A percentile compares a stretch with the other conserved stretches of the same genome.
Conservation (phyloP, 1,140 invertebrate genomes). For the Drosophila teissieri region DNA sequence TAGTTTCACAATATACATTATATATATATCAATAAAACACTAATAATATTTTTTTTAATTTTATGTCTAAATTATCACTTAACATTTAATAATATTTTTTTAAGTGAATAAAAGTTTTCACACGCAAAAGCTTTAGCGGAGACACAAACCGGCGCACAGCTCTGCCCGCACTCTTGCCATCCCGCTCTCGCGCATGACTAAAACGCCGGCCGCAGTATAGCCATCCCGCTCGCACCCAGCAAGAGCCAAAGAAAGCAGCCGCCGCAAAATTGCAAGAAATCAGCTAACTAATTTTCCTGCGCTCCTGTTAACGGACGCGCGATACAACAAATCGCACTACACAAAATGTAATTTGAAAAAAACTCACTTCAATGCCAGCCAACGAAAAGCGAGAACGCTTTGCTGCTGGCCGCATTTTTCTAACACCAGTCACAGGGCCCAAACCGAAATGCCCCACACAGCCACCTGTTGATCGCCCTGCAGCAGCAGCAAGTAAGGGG, state of each 20-base stretch:
- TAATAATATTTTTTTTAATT: too few relatives aligned
- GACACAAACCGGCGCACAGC: conserved; percentile 14
- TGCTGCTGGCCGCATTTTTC: conserved; percentile 58
- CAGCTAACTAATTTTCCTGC: conserved; percentile 45
- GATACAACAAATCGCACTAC: conserved; percentile 80
- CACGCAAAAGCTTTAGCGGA: conserved; percentile 12
- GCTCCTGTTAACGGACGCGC: conserved; percentile 75
- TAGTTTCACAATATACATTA: too few relatives aligned
- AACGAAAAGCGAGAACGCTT: conserved; percentile 25
- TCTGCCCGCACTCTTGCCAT: background rate
- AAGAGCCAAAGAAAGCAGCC: conserved; percentile 1
- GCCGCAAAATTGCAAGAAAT: conserved; percentile 39
- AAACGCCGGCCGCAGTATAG: conserved; percentile 7
- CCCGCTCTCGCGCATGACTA: conserved; percentile 6
- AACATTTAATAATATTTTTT: background rate
- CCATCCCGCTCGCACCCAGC: conserved; percentile 22
- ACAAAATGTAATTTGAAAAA: conserved; percentile 64
- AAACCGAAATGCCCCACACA: conserved; percentile 2
- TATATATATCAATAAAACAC: too few relatives aligned
- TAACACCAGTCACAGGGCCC: conserved; percentile 26
- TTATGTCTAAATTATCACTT: background rate
- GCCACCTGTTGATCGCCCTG: conserved; percentile 24
- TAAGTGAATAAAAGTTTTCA: background rate
- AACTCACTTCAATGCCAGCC: conserved; percentile 38
- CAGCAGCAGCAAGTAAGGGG: background rate